Percentiles rank a stretch among this genome's conserved stretches.
Evolutionary conservation across 2,888 invertebrate genomes (phyloP).

Genomic region (Scaeva pyrastri): DNA sequence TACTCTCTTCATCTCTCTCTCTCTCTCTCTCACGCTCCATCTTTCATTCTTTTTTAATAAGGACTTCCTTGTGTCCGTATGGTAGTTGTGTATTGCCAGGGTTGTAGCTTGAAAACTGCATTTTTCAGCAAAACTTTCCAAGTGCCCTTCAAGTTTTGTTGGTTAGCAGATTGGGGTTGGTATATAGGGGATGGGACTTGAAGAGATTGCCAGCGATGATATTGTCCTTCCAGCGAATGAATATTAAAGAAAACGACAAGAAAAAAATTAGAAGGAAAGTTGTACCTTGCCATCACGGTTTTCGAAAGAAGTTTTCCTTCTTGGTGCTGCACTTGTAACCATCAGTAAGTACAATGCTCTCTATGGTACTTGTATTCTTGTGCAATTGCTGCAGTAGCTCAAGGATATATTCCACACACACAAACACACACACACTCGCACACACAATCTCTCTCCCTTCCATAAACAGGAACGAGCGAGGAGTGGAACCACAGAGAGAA

Average conservation of each 20-base stretch:
- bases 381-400: slow-evolving; percentile 66
- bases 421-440: background rate
- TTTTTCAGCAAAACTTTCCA: slow-evolving; percentile 73
- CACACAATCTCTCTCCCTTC: too few species aligned
- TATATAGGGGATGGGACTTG: slow-evolving; percentile 23
- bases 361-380: slow-evolving; percentile 68
- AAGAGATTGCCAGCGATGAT: slow-evolving; percentile 50
- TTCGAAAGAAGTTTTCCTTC: slow-evolving; percentile 58
- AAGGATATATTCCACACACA: slow-evolving; percentile 51
- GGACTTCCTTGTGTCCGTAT: slow-evolving; percentile 28
- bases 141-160: slow-evolving; percentile 57
- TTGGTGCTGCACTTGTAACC: slow-evolving; percentile 50
- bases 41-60: background rate
- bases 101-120: slow-evolving; percentile 65
- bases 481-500: slow-evolving; percentile 55
- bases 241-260: slow-evolving; percentile 56
- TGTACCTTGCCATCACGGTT: background rate
- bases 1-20: too few species aligned
- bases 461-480: background rate
- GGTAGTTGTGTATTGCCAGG: slow-evolving; percentile 11
- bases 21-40: background rate
- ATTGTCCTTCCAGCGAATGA: slow-evolving; percentile 64
- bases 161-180: slow-evolving; percentile 29
- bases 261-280: background rate
- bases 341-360: slow-evolving; percentile 68